Evolutionary conservation across 1,140 invertebrate genomes (phyloP).

Genomic region (Drosophila tsacasi): DNA sequence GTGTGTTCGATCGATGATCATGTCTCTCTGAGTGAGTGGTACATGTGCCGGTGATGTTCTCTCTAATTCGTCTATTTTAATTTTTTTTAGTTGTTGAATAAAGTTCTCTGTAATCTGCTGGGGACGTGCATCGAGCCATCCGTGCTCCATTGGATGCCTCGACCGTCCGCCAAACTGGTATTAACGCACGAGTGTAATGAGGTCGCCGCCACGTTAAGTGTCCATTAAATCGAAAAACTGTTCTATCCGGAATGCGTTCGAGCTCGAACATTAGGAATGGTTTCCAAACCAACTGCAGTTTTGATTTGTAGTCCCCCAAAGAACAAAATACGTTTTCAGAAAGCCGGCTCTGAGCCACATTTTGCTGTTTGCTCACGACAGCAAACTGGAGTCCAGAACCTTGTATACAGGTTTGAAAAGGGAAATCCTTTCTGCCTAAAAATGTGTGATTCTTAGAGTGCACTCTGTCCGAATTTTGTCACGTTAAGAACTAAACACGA

Average conservation of each 20-base stretch:
- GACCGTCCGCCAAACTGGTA: constrained; percentile 21
- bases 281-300: constrained; percentile 71
- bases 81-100: constrained; percentile 35
- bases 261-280: neutral
- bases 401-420: constrained; percentile 14
- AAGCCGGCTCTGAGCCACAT: constrained; percentile 65
- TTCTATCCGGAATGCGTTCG: constrained; percentile 19
- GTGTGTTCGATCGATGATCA: constrained; percentile 37
- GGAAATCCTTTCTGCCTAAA: constrained; percentile 22
- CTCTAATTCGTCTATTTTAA: constrained; percentile 25
- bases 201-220: constrained; percentile 12
- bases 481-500: constrained; percentile 47
- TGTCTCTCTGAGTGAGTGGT: constrained; percentile 29
- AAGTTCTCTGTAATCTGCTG: constrained; percentile 24
- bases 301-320: constrained; percentile 33
- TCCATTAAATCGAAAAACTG: constrained; percentile 59
- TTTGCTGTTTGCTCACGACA: constrained; percentile 85
- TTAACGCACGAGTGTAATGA: constrained; percentile 14
- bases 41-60: constrained; percentile 31
- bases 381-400: constrained; percentile 74
- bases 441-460: constrained; percentile 55
- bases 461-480: constrained; percentile 26
- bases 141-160: constrained; percentile 73
- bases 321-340: constrained; percentile 18
- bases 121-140: constrained; percentile 34